Evolutionary conservation across 1,140 invertebrate species (phyloP), one percentile per base, ranked within the genome.

Genomic region (Neotoxoptera formosana): DNA sequence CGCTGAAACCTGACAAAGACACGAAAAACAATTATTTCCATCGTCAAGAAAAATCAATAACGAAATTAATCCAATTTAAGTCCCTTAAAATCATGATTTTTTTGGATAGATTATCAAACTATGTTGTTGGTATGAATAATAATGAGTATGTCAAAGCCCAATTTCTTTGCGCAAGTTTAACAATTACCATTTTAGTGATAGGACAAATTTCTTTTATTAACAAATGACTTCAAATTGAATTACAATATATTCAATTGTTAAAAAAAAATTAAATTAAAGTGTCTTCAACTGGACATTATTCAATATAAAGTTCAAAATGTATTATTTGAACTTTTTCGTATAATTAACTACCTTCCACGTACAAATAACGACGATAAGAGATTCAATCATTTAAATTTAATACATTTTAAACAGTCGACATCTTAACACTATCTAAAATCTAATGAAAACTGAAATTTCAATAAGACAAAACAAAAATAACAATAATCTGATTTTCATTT

Each of bases 231-330:
- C n/a, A 76, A 4, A 76, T n/a, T 6, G 17, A 76, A 7, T 76
- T n/a, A 76, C 0, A 76, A n/a, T n/a, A n/a, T n/a, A n/a, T n/a
- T 34, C 11, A 20, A 17, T n/a, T 76, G n/a, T n/a, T 76, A n/a
- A n/a, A n/a, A 76, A 67, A 76, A 17, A 76, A n/a, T n/a, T 76
- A 76, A 76, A 76, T 76, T n/a, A 76, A 76, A 76, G n/a, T n/a
- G 30, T 14, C 30, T 17, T n/a, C 1, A 76, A 76, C 14, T 34
- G 1, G 60, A 76, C 30, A 76, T 17, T n/a, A 76, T 76, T n/a
- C 30, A 76, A 67, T 67, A 67, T 67, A n/a, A 30, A 76, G 14
- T 76, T n/a, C 14, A n/a, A 76, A 30, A 76, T 76, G 3, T 34
- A 76, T n/a, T 20, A 76, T 76, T 76, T 17, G 3, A 76, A 76